Evolutionary conservation across 2,888 invertebrate genomes (phyloP), one percentile per base, ranked within the genome.

Genomic region (Drosophila affinis): DNA sequence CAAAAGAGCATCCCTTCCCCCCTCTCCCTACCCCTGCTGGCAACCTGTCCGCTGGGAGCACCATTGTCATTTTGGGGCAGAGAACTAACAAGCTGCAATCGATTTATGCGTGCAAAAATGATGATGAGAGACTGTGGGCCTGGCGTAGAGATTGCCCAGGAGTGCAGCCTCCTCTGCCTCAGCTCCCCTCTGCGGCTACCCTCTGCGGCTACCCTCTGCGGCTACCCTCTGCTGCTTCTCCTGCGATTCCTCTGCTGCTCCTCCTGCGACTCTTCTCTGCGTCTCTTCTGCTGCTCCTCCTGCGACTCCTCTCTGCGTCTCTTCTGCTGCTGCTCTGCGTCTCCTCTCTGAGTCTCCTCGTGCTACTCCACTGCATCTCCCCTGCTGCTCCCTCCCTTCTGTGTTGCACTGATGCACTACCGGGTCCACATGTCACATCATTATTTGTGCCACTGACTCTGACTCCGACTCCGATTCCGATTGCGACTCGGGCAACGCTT

Each of bases 21-120:
- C 27, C 1, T 1, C 6, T 49, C 47, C 49, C n/a, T 21, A 21
- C 21, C 21, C 2, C 21, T 21, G 3, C 21, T 47, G 24, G 49
- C 72, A 61, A 46, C 44, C 44, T 51, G 51, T 45, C 44, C 49
- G 12, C 29, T 47, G 57, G 27, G 46, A n/a, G 29, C 44, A 51
- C 74, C 68, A 78, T 78, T 83, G 81, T 75, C 57, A 77, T 67
- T 68, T 39, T 39, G 39, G 55, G 62, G 62, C 62, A 34, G 12
- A 5, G 46, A 14, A 67, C 88, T 82, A 82, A 82, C 81, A 82
- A 82, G 87, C 87, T 71, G 62, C 62, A 62, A 61, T 64, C 80
- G 88, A 86, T 83, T 87, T 87, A 86, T 83, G 83, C 83, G 83
- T 84, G 85, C 84, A 76, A 83, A 17, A 80, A 87, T 88, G 83